Conservation (phyloP, 2,113 vertebrate genomes). For the Sialia sialis region DNA sequence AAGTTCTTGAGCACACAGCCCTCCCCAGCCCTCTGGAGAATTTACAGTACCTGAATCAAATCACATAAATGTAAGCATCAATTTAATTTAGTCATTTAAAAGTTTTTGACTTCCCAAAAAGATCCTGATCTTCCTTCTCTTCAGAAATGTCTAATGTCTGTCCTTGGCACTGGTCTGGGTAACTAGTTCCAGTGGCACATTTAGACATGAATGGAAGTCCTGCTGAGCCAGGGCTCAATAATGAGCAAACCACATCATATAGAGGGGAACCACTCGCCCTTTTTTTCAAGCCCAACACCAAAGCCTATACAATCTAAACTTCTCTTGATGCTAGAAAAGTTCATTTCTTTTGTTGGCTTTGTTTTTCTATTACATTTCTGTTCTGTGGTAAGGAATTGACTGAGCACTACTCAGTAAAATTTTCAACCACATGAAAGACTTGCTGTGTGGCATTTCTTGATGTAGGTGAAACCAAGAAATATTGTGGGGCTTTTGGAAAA, state of each 20-base stretch:
- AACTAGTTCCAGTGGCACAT: background rate
- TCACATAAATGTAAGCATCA: background rate
- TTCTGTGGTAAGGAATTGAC: constrained; percentile 20
- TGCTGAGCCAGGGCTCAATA: background rate
- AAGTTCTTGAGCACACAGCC: background rate
- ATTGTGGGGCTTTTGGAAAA: constrained; percentile 28
- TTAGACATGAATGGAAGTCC: background rate
- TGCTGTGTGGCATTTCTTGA: constrained; percentile 49
- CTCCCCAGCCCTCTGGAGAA: background rate
- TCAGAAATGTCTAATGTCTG: background rate
- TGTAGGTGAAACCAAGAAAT: constrained; percentile 57
- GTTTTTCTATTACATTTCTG: background rate
- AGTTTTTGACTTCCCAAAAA: background rate
- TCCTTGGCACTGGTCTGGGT: background rate
- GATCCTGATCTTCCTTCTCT: background rate
- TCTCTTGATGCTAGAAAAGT: constrained; percentile 3
- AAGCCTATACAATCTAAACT: background rate
- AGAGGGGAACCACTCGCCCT: background rate
- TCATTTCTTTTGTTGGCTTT: background rate
- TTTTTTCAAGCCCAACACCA: background rate
- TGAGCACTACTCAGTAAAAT: background rate
- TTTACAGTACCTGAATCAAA: background rate
- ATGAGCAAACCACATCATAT: background rate
- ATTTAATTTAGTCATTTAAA: background rate
- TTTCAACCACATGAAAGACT: constrained; percentile 39